phyloP scores from a whole-genome alignment of 1,140 invertebrate genomes.

The Eumeta japonica region DNA sequence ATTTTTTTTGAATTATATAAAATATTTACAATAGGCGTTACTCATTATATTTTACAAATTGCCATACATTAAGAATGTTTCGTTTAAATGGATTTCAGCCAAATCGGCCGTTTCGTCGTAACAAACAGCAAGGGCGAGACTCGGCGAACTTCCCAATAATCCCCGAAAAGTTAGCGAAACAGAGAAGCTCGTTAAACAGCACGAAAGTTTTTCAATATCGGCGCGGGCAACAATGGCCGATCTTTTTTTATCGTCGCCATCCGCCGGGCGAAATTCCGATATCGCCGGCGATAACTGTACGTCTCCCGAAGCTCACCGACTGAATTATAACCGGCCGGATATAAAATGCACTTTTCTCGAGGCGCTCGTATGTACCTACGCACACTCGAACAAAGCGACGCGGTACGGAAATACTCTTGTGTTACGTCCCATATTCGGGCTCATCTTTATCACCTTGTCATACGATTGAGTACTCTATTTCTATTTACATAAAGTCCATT shows the following conservation, averaged over 20 bases:
- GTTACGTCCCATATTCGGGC: conserved; percentile 48
- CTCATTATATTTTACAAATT: no score
- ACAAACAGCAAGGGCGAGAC: conserved; percentile 19
- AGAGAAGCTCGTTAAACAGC: conserved; percentile 17
- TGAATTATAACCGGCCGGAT: no score
- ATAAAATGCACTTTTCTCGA: conserved; percentile 42
- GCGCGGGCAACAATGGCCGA: conserved; percentile 32
- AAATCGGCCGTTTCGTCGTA: no score
- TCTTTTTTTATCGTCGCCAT: conserved; percentile 21
- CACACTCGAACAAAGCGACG: conserved; percentile 33
- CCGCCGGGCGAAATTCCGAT: conserved; percentile 20
- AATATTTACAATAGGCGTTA: no score
- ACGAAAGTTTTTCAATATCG: conserved; percentile 47
- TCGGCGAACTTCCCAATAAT: conserved; percentile 26
- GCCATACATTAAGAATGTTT: no score
- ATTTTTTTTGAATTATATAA: no score
- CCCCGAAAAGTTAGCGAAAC: conserved; percentile 32
- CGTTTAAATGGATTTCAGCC: no score
- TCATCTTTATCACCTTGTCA: conserved; percentile 31
- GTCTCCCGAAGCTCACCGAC: no score
- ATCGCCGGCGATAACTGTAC: no score
- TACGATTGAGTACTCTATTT: not conserved
- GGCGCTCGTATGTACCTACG: conserved; percentile 28
- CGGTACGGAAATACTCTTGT: conserved; percentile 49
- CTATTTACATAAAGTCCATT: conserved; percentile 37